Base-by-base conservation (phyloP, 2,113 vertebrate species). In the Platichthys stellatus region DNA sequence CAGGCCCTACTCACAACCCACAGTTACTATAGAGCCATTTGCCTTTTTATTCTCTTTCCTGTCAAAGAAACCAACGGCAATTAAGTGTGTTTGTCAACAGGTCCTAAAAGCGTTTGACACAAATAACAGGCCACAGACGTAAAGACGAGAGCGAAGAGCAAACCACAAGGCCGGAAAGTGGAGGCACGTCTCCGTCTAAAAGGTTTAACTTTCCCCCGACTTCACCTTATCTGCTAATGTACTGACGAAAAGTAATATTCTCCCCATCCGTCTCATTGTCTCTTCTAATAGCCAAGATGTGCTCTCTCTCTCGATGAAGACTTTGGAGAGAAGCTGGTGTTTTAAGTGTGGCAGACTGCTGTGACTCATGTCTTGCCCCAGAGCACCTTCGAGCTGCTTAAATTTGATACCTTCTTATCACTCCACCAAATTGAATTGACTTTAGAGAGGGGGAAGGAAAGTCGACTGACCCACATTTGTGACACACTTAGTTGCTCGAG, bases 401-500 rank as follows among this genome's bases (percentile, higher is more conserved):
- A 90, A 90, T 90, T 17, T 81, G 86, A 92, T 81, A 82, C 82
- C 84, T 89, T 80, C 89, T 88, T 90, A 83, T 89, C 76, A 63
- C 79, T 81, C 54, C 66, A 47, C 81, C 81, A 90, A 91, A 88
- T 56, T 85, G 82, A 88, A 84, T 81, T 72, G 83, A 88, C 83
- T 85, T 87, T 64, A 76, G 47, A 15, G 18, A 75, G 45, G 70
- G 54, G 45, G 51, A 72, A 81, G 77, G 63, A 78, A 79, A 77
- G 17, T 63, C 81, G 17, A 66, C 63, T 83, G 91, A 92, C 92
- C 91, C 91, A 92, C 85, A 92, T 94, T 76, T 88, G 76, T 92
- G 91, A 88, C 92, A 92, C 76, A 91, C 86, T 93, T 91, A 85
- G 66, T 64, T 69, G 49, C 60, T 80, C 1, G 15, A 78, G 83